A percentile compares a stretch with the other conserved stretches of the same genome.
Conservation (phyloP, 2,113 vertebrate species). For the Callipepla californica region DNA sequence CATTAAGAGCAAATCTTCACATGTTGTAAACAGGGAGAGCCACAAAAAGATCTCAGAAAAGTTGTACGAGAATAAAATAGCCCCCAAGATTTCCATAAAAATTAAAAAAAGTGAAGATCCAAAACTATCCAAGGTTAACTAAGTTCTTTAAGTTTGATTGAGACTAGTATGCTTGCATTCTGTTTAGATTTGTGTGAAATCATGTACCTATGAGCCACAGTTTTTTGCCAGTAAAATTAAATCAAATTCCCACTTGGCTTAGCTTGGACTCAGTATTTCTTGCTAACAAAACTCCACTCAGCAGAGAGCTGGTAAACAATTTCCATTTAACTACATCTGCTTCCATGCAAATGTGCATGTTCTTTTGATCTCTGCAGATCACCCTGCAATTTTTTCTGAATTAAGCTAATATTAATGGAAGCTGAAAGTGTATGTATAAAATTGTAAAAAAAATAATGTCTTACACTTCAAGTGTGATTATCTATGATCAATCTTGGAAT, state of each 20-base stretch:
- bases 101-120: neutral
- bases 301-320: slow-evolving; percentile 24
- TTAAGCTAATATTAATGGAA: neutral
- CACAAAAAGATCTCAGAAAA: neutral
- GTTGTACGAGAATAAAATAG: neutral
- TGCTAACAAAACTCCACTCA: slow-evolving; percentile 21
- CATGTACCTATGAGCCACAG: slow-evolving; percentile 8
- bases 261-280: slow-evolving; percentile 1
- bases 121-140: neutral
- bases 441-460: neutral
- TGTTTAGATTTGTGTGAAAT: slow-evolving; percentile 46
- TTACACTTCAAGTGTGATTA: neutral
- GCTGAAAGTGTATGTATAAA: neutral
- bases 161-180: neutral
- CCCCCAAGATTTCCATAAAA: neutral
- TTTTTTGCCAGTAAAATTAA: slow-evolving; percentile 38
- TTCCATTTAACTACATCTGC: neutral
- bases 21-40: neutral
- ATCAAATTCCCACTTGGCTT: slow-evolving; percentile 43
- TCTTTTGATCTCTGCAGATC: neutral
- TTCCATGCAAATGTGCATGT: neutral
- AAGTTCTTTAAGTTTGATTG: neutral
- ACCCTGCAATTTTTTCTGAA: neutral
- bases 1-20: neutral
- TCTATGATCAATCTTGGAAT: neutral